Evolutionary conservation across 2,888 invertebrate species (phyloP), one percentile per base, ranked within the genome.

Genomic region (Pristionchus exspectatus): DNA sequence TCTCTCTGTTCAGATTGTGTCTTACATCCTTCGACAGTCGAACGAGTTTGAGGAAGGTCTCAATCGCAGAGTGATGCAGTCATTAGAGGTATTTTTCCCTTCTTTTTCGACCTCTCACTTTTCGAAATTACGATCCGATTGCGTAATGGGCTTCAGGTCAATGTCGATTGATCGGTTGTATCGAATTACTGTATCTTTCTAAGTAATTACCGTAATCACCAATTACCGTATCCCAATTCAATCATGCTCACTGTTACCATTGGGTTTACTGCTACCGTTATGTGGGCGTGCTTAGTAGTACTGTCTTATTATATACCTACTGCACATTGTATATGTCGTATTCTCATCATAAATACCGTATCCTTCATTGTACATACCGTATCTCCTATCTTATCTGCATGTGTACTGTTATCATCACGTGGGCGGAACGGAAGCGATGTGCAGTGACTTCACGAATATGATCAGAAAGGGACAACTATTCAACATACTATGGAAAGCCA

Each of bases 391-490:
- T 27, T 12, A 24, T 27, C 44, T 9, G 44, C 69, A 69, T 30
- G 74, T 74, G 74, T 74, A 74, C 74, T 74, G 74, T 38, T 74
- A 21, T 24, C 74, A 74, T 24, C 38, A 74, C 38, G 74, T 74
- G 74, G 74, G 74, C 33, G 74, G 74, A 38, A 16, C 18, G 21
- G 74, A 74, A 38, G 74, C 74, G 74, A 74, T 21, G 21, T 74
- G 74, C 38, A 38, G 38, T 10, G 74, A 74, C 38, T 74, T 74
- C 74, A 24, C 38, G 30, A 74, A 74, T 38, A 74, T 74, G 74
- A 33, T 74, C 74, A 38, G 74, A 24, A 74, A 74, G 74, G 74
- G 74, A 74, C 9, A 74, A 18, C 38, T 74, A 0, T 38, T 74
- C 38, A 21, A 74, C 1, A 74, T 74, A 9, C 38, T 74, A 7